Conservation (phyloP, 2,888 invertebrate species). For the Gibbula magus region DNA sequence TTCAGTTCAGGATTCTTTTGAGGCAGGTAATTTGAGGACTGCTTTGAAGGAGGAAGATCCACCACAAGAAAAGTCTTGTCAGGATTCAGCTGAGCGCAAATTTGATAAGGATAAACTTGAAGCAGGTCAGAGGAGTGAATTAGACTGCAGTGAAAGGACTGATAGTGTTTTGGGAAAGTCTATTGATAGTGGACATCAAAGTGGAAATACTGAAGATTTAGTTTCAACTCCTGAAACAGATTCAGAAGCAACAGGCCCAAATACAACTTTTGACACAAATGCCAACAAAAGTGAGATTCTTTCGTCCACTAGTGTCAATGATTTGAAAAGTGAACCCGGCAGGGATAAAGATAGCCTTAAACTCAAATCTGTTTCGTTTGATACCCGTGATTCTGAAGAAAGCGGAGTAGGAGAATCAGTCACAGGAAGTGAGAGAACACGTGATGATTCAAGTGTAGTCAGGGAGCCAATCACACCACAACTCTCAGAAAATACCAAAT, state of each 20-base stretch:
- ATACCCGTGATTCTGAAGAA: not conserved
- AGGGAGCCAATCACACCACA: too few relatives aligned
- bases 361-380: not conserved
- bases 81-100: too few relatives aligned
- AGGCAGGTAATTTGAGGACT: not conserved
- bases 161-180: slow-evolving; percentile 6
- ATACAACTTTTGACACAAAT: not conserved
- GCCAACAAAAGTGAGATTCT: not conserved
- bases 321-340: not conserved
- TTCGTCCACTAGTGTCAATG: not conserved
- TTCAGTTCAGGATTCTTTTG: not conserved
- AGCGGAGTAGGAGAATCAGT: not conserved
- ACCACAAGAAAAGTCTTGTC: too few relatives aligned
- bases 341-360: not conserved
- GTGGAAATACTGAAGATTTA: not conserved
- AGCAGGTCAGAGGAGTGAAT: not conserved
- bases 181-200: not conserved
- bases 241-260: not conserved
- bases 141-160: slow-evolving; percentile 1
- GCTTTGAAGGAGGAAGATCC: not conserved
- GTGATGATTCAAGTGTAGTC: not conserved
- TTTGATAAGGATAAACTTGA: not conserved
- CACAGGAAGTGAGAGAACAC: not conserved
- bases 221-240: not conserved
- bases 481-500: too few relatives aligned